phyloP scores from a whole-genome alignment of 2,113 vertebrate species.

The Ellobius talpinus region DNA sequence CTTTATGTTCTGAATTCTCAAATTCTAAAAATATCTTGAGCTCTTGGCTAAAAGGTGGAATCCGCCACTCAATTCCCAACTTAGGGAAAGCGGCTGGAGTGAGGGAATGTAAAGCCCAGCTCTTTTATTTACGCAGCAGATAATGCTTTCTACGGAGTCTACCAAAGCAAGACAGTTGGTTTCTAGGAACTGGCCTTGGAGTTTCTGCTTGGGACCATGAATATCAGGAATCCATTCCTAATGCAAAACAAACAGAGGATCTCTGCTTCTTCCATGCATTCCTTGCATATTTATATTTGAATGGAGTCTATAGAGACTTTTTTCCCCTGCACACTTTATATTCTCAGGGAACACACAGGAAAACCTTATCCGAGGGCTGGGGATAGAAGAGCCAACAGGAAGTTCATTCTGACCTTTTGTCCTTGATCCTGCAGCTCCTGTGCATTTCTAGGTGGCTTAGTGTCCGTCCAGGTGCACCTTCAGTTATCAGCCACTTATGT shows the following conservation, averaged over 20 bases:
- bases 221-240: conserved; percentile 88
- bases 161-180: conserved; percentile 82
- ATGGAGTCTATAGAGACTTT: conserved; percentile 73
- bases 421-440: too few relatives aligned
- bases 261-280: conserved; percentile 83
- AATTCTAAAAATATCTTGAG: conserved; percentile 62
- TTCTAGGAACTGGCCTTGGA: conserved; percentile 84
- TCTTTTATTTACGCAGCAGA: conserved; percentile 71
- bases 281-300: conserved; percentile 85
- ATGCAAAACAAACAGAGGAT: conserved; percentile 88
- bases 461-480: background rate
- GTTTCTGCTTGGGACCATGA: conserved; percentile 85
- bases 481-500: background rate
- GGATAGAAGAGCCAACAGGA: conserved; percentile 57
- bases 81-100: conserved; percentile 70
- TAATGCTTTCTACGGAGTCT: conserved; percentile 85
- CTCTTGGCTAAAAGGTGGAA: conserved; percentile 72
- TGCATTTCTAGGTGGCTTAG: background rate
- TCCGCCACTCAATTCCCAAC: conserved; percentile 72
- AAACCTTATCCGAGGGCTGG: conserved; percentile 74
- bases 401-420: conserved; percentile 74
- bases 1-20: conserved; percentile 73
- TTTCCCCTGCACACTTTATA: conserved; percentile 74
- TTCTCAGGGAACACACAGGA: conserved; percentile 77
- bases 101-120: conserved; percentile 75